These are phyloP conservation scores for Myzus persicae DNA, from an alignment of 1,140 invertebrate species.

Conservation along the genomic window DNA sequence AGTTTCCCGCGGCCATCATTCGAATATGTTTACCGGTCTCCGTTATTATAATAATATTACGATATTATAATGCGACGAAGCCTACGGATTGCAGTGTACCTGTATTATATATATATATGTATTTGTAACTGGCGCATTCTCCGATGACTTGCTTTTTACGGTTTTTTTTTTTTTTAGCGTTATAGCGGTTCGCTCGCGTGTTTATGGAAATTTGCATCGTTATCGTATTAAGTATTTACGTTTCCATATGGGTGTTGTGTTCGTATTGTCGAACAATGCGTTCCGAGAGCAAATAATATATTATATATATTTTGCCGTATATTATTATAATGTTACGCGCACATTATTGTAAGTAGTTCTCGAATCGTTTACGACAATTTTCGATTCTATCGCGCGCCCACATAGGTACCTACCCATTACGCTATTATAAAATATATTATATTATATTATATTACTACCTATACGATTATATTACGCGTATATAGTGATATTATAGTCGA, in stretches of 20 bases:
- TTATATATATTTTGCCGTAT: no score
- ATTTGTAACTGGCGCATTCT: not conserved
- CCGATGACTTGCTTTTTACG: constrained; percentile 21
- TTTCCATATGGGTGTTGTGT: not conserved
- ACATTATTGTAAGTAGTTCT: not conserved
- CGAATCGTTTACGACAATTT: not conserved
- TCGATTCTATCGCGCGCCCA: not conserved
- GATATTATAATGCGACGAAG: not conserved
- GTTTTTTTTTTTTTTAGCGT: not conserved
- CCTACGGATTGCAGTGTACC: not conserved
- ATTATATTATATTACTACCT: no score
- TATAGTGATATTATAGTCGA: not conserved
- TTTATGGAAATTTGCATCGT: constrained; percentile 7
- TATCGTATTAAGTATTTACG: not conserved
- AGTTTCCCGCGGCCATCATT: not conserved
- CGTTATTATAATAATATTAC: not conserved
- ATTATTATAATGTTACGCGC: not conserved
- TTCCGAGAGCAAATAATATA: not conserved
- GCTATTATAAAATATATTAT: not conserved
- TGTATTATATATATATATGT: not conserved
- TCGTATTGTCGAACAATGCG: not conserved
- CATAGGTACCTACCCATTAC: not conserved
- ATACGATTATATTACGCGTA: no score
- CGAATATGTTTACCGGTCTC: not conserved
- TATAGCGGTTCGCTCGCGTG: not conserved